phyloP scores from a whole-genome alignment of 2,113 vertebrate genomes.

The Plotosus lineatus region DNA sequence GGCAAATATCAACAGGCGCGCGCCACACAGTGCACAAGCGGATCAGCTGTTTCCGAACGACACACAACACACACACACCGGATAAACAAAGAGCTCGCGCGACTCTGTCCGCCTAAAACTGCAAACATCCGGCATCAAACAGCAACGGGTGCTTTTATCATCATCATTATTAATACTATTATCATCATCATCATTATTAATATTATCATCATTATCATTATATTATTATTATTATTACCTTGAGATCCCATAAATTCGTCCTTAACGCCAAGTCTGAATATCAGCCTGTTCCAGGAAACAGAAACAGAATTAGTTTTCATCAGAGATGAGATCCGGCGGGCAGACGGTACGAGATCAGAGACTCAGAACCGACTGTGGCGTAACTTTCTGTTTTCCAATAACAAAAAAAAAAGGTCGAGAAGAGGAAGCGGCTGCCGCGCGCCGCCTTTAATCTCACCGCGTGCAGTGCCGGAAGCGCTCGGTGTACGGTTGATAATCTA shows the following conservation, averaged over 20 bases:
- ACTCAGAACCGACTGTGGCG: neutral
- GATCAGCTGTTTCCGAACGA: slow-evolving; percentile 64
- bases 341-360: neutral
- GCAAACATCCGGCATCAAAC: neutral
- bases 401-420: neutral
- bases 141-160: neutral
- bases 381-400: neutral
- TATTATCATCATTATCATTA: neutral
- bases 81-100: slow-evolving; percentile 21
- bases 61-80: neutral
- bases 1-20: slow-evolving; percentile 53
- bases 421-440: neutral
- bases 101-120: neutral
- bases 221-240: slow-evolving; percentile 63
- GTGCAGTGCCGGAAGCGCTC: slow-evolving; percentile 56
- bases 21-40: slow-evolving; percentile 47
- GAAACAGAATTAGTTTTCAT: slow-evolving; percentile 28
- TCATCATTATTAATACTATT: neutral
- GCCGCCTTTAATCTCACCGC: slow-evolving; percentile 61
- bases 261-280: slow-evolving; percentile 59
- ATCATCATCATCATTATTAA: neutral
- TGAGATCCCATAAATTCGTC: slow-evolving; percentile 78
- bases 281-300: slow-evolving; percentile 50
- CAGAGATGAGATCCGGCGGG: neutral
- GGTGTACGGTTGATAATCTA: slow-evolving; percentile 28